These are phyloP conservation scores for Glossophaga mutica DNA, from an alignment of 2,797 vertebrate genomes.

Conservation along the genomic window DNA sequence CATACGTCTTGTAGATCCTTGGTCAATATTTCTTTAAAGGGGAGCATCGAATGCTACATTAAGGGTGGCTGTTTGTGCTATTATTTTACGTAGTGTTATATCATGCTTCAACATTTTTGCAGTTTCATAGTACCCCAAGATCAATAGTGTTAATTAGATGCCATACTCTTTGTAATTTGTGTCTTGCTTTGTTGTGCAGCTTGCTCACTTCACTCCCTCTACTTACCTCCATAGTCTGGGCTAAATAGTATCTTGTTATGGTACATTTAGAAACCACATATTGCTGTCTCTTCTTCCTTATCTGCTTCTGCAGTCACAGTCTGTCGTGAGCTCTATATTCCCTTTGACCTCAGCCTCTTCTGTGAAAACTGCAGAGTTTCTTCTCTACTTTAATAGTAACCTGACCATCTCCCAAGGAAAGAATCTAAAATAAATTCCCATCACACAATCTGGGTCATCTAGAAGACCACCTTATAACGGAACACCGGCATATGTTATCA, in stretches of 20 bases:
- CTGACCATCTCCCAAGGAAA: constrained; percentile 7
- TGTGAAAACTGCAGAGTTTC: not conserved
- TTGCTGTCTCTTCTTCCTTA: not conserved
- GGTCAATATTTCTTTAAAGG: constrained; percentile 16
- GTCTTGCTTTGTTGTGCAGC: not conserved
- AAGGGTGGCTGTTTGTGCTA: not conserved
- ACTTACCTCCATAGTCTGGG: not conserved
- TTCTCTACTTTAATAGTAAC: constrained; percentile 31
- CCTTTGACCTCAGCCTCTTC: not conserved
- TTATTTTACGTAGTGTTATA: not conserved
- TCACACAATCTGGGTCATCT: not conserved
- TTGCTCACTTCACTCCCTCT: not conserved
- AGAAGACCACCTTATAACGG: constrained; percentile 20
- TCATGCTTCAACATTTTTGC: not conserved
- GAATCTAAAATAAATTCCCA: constrained; percentile 42
- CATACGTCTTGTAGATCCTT: not conserved
- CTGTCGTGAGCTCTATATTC: constrained; percentile 26
- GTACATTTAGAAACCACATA: constrained; percentile 34
- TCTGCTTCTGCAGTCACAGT: constrained; percentile 29
- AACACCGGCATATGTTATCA: not conserved
- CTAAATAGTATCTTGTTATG: constrained; percentile 8
- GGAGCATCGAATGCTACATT: not conserved
- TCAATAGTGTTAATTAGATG: not conserved
- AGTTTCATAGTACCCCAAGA: not conserved
- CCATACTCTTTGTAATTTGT: constrained; percentile 23